phyloP scores from a whole-genome alignment of 1,140 invertebrate genomes.

The Latrodectus geometricus region DNA sequence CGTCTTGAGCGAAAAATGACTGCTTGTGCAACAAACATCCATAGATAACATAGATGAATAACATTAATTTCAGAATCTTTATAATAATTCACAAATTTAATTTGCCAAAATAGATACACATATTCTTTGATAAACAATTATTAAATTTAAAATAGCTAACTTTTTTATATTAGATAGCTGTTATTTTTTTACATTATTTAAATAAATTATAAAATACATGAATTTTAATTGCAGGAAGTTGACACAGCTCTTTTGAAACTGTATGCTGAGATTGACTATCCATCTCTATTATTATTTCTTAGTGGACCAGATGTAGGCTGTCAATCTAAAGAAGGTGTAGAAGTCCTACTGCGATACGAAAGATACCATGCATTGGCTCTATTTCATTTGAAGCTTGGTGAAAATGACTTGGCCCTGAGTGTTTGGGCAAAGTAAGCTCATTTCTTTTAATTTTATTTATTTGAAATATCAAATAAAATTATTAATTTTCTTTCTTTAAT shows the following conservation, averaged over 20 bases:
- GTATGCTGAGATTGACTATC: constrained; percentile 69
- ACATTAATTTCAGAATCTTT: too few species aligned
- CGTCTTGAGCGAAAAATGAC: too few species aligned
- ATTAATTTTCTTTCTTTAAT: too few species aligned
- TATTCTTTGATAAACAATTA: too few species aligned
- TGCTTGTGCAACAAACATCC: too few species aligned
- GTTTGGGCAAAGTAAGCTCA: constrained; percentile 67
- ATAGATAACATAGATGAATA: too few species aligned
- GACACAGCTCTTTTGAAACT: constrained; percentile 71
- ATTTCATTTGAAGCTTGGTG: constrained; percentile 68
- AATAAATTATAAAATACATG: background rate
- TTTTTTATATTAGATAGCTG: background rate
- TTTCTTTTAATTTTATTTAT: background rate
- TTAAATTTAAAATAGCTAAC: too few species aligned
- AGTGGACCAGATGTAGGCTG: constrained; percentile 66
- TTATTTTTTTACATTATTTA: background rate
- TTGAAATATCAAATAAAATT: too few species aligned
- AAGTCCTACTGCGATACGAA: constrained; percentile 68
- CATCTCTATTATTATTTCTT: constrained; percentile 67
- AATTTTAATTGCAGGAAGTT: constrained; percentile 67
- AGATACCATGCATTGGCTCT: constrained; percentile 69
- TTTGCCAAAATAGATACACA: too few species aligned
- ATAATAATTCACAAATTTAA: too few species aligned
- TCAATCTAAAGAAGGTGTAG: constrained; percentile 69
- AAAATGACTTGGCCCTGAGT: constrained; percentile 69